Base-by-base conservation (phyloP, 2,113 vertebrate species). In the Sakesphorus luctuosus region DNA sequence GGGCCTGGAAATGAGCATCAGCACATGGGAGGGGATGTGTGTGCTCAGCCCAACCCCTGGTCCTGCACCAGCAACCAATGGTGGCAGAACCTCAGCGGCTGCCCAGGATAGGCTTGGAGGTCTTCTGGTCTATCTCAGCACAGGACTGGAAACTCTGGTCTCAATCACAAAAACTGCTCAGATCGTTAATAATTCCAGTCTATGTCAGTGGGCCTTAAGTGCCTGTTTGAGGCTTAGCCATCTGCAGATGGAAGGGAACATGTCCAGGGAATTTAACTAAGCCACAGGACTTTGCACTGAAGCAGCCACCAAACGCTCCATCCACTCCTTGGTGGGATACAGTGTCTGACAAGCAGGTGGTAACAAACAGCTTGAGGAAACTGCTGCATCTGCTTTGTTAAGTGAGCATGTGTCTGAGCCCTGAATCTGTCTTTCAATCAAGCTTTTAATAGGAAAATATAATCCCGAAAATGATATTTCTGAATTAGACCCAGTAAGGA, bases 351-450 rank as follows among this genome's bases (percentile, higher is more conserved):
- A 68, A 62, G 86, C 91, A 92, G 95, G 86, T 92, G 94, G 83
- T 56, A 65, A 75, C 67, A 86, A 90, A 86, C 80, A 89, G 89
- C 93, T 87, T 75, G 91, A 87, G 86, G 68, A 89, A 68, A 71
- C 25, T 3, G 7, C 69, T 94, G 91, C 73, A 75, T 89, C 89
- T 97, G 91, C 94, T 91, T 92, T 84, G 86, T 84, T 65, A 68
- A 81, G 40, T 43, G 65, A 94, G 93, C 79, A 28, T 68, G 83
- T 84, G 85, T 68, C 76, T 74, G 84, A 96, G 88, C 76, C 72
- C 92, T 47, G 76, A 91, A 84, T 72, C 86, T 40, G 40, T 84
- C 90, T 81, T 90, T 92, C 93, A 82, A 44, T 89, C 85, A 87
- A 56, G 73, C 31, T 53, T 84, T 89, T 72, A 95, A 84, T 9